Evolutionary conservation across 1,140 invertebrate genomes (phyloP).

Genomic region (Macrocentrus cingulum): DNA sequence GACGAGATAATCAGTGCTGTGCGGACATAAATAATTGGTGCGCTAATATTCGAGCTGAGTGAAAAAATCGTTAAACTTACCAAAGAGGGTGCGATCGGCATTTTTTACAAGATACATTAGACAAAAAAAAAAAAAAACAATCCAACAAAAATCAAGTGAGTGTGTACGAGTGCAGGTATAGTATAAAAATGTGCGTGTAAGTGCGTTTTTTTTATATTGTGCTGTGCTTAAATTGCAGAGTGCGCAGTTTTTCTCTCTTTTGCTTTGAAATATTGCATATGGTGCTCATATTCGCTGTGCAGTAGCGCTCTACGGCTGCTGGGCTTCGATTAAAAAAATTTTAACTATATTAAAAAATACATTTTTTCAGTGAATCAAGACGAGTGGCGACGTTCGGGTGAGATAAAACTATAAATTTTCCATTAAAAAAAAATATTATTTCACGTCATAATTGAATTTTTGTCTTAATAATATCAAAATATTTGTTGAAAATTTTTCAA

Average conservation of each 20-base stretch:
- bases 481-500: too few species aligned
- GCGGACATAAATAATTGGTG: conserved; percentile 38
- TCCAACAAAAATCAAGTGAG: background rate
- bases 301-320: conserved; percentile 10
- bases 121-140: background rate
- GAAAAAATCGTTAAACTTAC: conserved; percentile 15
- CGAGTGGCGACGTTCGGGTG: background rate
- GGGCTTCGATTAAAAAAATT: background rate
- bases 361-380: background rate
- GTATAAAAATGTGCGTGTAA: conserved; percentile 11
- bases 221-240: conserved; percentile 7
- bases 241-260: conserved; percentile 1
- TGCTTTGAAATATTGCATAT: background rate
- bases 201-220: too few species aligned
- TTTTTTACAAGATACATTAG: background rate
- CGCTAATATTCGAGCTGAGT: conserved; percentile 4
- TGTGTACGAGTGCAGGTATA: conserved; percentile 8
- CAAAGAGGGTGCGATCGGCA: conserved; percentile 13
- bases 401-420: background rate
- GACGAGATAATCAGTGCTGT: conserved; percentile 45
- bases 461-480: too few species aligned
- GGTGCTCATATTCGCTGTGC: conserved; percentile 10
- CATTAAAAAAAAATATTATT: background rate
- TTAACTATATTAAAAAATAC: background rate
- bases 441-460: background rate